Evolutionary conservation across 1,140 invertebrate genomes (phyloP).

Genomic region (Sogatella furcifera): DNA sequence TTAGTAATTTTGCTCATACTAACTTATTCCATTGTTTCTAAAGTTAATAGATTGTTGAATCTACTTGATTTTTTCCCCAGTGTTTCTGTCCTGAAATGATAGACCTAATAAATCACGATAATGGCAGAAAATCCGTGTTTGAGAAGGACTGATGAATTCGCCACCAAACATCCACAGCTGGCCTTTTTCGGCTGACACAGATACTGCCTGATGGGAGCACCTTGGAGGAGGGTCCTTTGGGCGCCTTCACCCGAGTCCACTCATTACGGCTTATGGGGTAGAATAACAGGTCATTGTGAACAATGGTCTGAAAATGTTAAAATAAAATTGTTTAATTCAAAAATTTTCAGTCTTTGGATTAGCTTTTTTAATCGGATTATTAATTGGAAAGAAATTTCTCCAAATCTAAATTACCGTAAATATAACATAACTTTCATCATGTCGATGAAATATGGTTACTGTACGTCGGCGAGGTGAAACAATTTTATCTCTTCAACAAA

Average conservation of each 20-base stretch:
- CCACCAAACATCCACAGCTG: constrained; percentile 84
- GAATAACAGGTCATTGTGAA: constrained; percentile 77
- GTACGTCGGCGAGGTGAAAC: too few species aligned
- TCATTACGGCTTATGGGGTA: constrained; percentile 72
- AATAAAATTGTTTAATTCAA: too few species aligned
- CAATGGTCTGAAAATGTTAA: constrained; percentile 47
- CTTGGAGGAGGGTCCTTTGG: constrained; percentile 71
- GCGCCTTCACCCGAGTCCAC: constrained; percentile 70
- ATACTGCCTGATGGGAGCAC: constrained; percentile 76
- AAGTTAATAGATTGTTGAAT: constrained; percentile 9
- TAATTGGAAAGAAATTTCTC: too few species aligned
- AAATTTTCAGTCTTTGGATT: too few species aligned
- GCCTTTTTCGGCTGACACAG: constrained; percentile 56
- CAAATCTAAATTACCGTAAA: too few species aligned
- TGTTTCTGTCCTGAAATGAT: constrained; percentile 61
- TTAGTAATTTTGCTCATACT: too few species aligned
- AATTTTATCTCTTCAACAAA: too few species aligned
- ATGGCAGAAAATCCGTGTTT: constrained; percentile 89
- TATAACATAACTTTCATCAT: too few species aligned
- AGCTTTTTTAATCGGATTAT: too few species aligned
- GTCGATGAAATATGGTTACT: too few species aligned
- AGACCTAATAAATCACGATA: constrained; percentile 89
- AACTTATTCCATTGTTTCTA: background rate
- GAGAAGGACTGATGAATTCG: constrained; percentile 80
- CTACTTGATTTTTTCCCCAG: constrained; percentile 79